These are phyloP conservation scores for Phortica magna DNA, from an alignment of 2,888 invertebrate species.

Conservation along the genomic window DNA sequence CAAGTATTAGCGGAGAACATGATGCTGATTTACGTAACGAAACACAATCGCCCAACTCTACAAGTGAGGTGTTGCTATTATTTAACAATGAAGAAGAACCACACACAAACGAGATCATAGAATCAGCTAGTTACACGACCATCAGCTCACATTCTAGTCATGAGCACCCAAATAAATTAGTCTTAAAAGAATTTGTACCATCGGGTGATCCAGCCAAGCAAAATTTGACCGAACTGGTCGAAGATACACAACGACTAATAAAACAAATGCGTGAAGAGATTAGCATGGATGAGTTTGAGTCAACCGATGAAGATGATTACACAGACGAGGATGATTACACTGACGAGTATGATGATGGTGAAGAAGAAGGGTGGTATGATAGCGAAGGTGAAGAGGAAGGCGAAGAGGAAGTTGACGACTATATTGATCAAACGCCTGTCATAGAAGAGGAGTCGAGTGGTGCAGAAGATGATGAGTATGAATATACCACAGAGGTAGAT, in stretches of 20 bases:
- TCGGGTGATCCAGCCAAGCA: constrained; percentile 75
- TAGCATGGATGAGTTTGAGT: constrained; percentile 79
- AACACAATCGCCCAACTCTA: constrained; percentile 56
- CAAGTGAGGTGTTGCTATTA: constrained; percentile 59
- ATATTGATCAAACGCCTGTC: constrained; percentile 67
- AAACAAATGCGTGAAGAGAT: constrained; percentile 84
- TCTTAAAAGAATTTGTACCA: constrained; percentile 68
- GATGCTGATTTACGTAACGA: constrained; percentile 38
- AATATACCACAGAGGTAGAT: constrained; percentile 27
- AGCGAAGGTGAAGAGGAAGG: constrained; percentile 68
- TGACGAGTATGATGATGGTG: constrained; percentile 78
- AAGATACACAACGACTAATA: constrained; percentile 81
- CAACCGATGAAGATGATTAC: constrained; percentile 77
- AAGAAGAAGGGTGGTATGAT: constrained; percentile 70
- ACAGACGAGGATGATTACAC: constrained; percentile 78
- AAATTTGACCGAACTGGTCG: constrained; percentile 80
- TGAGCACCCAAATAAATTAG: constrained; percentile 48
- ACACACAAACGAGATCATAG: constrained; percentile 38
- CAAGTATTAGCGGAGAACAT: neutral
- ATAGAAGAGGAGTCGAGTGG: constrained; percentile 68
- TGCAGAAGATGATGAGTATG: constrained; percentile 57
- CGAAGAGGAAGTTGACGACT: constrained; percentile 56
- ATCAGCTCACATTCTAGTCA: constrained; percentile 62
- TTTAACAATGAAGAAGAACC: constrained; percentile 43
- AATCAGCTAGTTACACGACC: constrained; percentile 60